These are phyloP conservation scores for Halocynthia roretzi DNA, from an alignment of 23 tunicate genomes.

Conservation along the genomic window DNA sequence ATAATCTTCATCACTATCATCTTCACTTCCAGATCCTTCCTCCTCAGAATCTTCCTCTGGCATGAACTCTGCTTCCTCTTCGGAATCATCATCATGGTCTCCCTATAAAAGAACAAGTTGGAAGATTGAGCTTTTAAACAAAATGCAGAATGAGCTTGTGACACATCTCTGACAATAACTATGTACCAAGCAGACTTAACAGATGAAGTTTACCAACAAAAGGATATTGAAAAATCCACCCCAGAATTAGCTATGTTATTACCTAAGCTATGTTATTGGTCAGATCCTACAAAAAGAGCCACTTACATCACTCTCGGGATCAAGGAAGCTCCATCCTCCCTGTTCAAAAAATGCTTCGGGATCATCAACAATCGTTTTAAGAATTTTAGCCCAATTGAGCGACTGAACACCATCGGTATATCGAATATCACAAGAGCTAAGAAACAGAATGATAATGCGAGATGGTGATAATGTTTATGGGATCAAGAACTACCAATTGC, in stretches of 20 bases:
- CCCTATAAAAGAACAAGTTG: neutral
- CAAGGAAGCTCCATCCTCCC: slow-evolving; percentile 96
- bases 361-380: slow-evolving; percentile 89
- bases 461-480: neutral
- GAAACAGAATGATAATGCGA: neutral
- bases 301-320: slow-evolving; percentile 77
- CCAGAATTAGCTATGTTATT: no score
- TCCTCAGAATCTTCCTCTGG: slow-evolving; percentile 43
- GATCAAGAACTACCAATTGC: neutral
- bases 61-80: slow-evolving; percentile 67
- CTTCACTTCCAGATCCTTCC: slow-evolving; percentile 29
- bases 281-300: neutral
- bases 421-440: slow-evolving; percentile 91
- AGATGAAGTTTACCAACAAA: no score
- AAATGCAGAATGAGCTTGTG: no score
- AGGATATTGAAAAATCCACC: no score
- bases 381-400: slow-evolving; percentile 86
- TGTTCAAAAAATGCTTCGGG: slow-evolving; percentile 93
- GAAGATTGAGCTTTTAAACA: no score
- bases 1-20: slow-evolving; percentile 90
- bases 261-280: no score
- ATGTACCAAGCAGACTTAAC: no score
- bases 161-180: neutral
- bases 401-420: slow-evolving; percentile 99
- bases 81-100: slow-evolving; percentile 53